These are phyloP conservation scores for Anthoscopus minutus DNA, from an alignment of 2,113 vertebrate species.

Conservation along the genomic window DNA sequence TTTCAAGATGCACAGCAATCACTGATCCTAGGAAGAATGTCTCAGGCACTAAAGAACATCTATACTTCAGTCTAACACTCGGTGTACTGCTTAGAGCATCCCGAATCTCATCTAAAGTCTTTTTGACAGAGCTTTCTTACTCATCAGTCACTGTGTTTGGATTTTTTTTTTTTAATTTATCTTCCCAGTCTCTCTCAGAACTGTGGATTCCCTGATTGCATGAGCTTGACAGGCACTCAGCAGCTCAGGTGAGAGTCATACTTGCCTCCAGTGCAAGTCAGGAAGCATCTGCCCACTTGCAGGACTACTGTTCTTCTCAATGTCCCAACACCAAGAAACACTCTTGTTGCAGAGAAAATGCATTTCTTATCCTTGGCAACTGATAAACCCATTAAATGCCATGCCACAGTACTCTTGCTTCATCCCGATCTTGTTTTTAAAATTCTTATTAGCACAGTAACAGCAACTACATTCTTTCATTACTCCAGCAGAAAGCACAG, in stretches of 20 bases:
- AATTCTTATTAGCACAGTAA: background rate
- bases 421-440: background rate
- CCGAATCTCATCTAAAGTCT: background rate
- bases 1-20: background rate
- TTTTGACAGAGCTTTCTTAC: background rate
- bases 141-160: background rate
- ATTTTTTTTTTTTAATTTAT: background rate
- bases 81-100: background rate
- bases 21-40: background rate
- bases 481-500: background rate
- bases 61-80: background rate
- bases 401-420: background rate
- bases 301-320: background rate
- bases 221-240: background rate
- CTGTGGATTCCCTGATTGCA: background rate
- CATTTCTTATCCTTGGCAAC: background rate
- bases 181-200: background rate
- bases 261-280: background rate
- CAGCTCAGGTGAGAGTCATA: background rate
- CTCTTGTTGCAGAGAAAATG: background rate
- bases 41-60: background rate
- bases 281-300: background rate
- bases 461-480: background rate
- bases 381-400: background rate
- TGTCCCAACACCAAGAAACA: background rate